Base-by-base conservation (phyloP, 2,113 vertebrate genomes). In the Aleadryas rufinucha region DNA sequence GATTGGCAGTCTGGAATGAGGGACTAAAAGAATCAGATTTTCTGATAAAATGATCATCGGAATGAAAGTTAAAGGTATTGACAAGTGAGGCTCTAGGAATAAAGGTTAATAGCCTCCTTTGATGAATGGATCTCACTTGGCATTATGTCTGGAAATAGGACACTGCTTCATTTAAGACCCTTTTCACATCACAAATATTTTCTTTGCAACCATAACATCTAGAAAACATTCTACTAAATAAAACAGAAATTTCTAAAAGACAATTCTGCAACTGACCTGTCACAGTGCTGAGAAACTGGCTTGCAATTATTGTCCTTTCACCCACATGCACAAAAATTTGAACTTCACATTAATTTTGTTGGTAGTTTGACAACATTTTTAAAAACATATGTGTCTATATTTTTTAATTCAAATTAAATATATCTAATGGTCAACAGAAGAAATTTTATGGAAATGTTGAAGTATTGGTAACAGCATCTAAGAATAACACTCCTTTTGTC, bases 41-140 rank as follows among this genome's bases (percentile, higher is more conserved):
- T 84, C 75, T 93, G 88, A 94, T 97, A 90, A 88, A 96, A 91
- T 88, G 75, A 95, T 96, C 71, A 93, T 74, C 4, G 20, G 30
- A 90, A 91, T 77, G 68, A 91, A 93, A 69, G 78, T 87, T 94
- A 93, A 96, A 39, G 52, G 61, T 93, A 95, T 91, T 90, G 95
- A 95, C 90, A 94, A 95, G 59, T 31, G 52, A 88, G 30, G 45
- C 19, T 93, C 27, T 72, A 39, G 14, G 65, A 79, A 87, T 87
- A 96, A 96, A 96, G 93, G 95, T 94, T 93, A 96, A 96, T 87
- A 93, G 70, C 42, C 13, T n/a, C 9, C 65, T 87, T 69, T 93
- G 93, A 94, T 88, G 75, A 94, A 94, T 90, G 85, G 75, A 91
- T 79, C 75, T 90, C 54, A 77, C 89, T 80, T 33, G 71, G 50